Conservation (phyloP, 2,888 invertebrate genomes). For the Bhutanitis thaidina region DNA sequence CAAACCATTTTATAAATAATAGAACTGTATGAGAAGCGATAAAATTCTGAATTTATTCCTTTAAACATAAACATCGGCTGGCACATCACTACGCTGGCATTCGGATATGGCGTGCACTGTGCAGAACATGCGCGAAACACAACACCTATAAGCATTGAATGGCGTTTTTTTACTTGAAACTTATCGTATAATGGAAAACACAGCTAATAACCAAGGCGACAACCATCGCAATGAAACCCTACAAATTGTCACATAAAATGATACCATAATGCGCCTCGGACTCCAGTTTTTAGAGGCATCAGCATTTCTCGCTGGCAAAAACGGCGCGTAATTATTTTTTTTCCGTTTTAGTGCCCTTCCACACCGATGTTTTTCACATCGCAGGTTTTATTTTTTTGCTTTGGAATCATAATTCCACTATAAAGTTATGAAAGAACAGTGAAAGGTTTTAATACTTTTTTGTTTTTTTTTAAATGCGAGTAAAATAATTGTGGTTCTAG, state of each 20-base stretch:
- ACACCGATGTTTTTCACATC: slow-evolving; percentile 1
- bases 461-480: no score
- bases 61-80: not conserved
- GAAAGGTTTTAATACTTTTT: no score
- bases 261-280: slow-evolving; percentile 33
- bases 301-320: slow-evolving; percentile 31
- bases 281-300: slow-evolving; percentile 26
- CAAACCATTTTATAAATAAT: no score
- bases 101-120: not conserved
- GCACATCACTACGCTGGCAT: slow-evolving; percentile 10
- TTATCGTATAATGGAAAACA: slow-evolving; percentile 20
- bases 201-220: slow-evolving; percentile 27
- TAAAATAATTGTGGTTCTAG: no score
- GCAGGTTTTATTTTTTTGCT: no score
- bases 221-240: slow-evolving; percentile 13
- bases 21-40: no score
- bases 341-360: slow-evolving; percentile 19
- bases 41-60: no score
- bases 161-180: slow-evolving; percentile 14
- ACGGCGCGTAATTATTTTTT: slow-evolving; percentile 35
- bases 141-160: not conserved
- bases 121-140: not conserved
- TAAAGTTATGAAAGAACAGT: no score
- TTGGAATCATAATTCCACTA: no score
- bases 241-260: slow-evolving; percentile 34